Evolutionary conservation across 2,888 invertebrate species (phyloP).

Genomic region (Sarcophaga rosellei): DNA sequence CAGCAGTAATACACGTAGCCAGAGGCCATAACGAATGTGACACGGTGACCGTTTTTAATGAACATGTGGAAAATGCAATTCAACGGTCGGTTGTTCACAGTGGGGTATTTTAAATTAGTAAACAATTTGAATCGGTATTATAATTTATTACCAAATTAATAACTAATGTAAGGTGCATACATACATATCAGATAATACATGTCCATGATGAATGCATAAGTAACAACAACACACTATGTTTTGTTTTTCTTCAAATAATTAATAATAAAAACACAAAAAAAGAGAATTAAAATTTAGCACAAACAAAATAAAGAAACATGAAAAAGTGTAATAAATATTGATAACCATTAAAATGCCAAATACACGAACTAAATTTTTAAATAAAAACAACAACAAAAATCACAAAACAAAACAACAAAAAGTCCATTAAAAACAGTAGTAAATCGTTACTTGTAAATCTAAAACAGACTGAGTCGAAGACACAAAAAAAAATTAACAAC

Average conservation of each 20-base stretch:
- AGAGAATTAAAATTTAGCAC: too few species aligned
- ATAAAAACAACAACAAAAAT: slow-evolving; percentile 10
- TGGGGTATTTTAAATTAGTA: not conserved
- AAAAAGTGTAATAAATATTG: slow-evolving; percentile 48
- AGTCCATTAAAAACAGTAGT: not conserved
- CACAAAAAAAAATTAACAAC: too few species aligned
- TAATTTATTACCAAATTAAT: too few species aligned
- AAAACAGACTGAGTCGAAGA: not conserved
- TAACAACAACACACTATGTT: not conserved
- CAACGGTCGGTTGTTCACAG: not conserved
- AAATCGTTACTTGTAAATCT: not conserved
- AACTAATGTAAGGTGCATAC: not conserved
- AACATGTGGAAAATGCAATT: slow-evolving; percentile 15
- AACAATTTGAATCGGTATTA: not conserved
- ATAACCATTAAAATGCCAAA: slow-evolving; percentile 47
- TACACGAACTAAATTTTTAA: slow-evolving; percentile 23
- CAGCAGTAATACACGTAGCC: slow-evolving; percentile 24
- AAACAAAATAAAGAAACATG: too few species aligned
- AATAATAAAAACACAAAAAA: too few species aligned
- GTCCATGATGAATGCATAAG: slow-evolving; percentile 23
- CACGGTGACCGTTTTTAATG: slow-evolving; percentile 55
- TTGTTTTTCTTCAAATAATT: too few species aligned
- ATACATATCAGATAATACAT: not conserved
- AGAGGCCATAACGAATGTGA: slow-evolving; percentile 38
- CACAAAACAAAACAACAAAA: not conserved